Percentiles rank a stretch among this genome's conserved stretches.
Conservation (phyloP, 2,888 invertebrate genomes). For the Pasiphila rectangulata region DNA sequence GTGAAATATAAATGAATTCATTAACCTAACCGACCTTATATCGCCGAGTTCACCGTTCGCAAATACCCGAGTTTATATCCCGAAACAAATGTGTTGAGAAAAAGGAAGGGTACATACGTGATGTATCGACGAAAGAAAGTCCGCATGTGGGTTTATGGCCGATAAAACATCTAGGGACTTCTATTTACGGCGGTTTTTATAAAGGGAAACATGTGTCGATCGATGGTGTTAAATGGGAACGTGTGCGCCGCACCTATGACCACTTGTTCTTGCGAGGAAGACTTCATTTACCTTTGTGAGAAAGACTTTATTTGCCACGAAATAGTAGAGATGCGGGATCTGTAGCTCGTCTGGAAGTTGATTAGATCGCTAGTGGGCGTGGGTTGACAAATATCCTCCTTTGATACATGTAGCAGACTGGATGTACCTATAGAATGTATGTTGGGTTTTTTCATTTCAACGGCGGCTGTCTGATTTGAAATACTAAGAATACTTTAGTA, state of each 20-base stretch:
- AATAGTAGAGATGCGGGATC: constrained; percentile 12
- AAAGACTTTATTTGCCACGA: constrained; percentile 22
- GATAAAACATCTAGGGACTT: constrained; percentile 69
- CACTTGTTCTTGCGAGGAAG: constrained; percentile 24
- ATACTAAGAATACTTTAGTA: too few species aligned
- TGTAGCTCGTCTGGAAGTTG: constrained; percentile 10
- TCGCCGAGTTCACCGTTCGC: constrained; percentile 16
- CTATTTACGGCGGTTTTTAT: constrained; percentile 69
- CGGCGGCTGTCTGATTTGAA: too few species aligned
- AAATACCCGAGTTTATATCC: constrained; percentile 30
- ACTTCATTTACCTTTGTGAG: constrained; percentile 17
- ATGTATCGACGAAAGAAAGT: constrained; percentile 60
- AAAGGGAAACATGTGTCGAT: constrained; percentile 48
- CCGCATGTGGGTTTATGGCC: constrained; percentile 69
- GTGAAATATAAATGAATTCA: constrained; percentile 5
- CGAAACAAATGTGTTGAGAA: constrained; percentile 35
- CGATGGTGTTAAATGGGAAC: constrained; percentile 60
- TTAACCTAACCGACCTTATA: constrained; percentile 10
- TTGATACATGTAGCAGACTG: background rate
- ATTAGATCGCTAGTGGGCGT: constrained; percentile 7
- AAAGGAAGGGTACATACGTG: constrained; percentile 53
- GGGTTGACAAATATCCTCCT: constrained; percentile 1
- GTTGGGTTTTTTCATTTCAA: too few species aligned
- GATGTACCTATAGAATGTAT: background rate
- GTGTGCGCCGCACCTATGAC: constrained; percentile 51